Percentiles rank a stretch among this genome's conserved stretches.
phyloP scores from a whole-genome alignment of 2,113 vertebrate species.

The Passerina amoena region DNA sequence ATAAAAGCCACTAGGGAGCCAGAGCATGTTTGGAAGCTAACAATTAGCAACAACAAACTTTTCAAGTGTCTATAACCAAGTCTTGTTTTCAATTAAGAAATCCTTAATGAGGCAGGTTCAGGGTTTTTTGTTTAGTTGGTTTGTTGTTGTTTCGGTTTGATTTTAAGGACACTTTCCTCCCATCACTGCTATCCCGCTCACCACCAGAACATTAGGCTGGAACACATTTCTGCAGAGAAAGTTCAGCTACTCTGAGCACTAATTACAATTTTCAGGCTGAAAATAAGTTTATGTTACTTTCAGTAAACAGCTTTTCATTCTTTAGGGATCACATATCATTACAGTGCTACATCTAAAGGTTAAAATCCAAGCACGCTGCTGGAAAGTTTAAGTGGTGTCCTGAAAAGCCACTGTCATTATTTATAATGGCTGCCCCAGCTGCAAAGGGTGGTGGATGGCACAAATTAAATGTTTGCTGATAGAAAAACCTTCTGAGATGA shows the following conservation, averaged over 20 bases:
- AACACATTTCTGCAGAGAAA: background rate
- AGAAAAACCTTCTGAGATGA: background rate
- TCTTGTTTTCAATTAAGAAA: background rate
- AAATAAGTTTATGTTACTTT: conserved; percentile 41
- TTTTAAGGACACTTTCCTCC: background rate
- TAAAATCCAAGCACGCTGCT: conserved; percentile 30
- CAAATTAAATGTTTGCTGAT: conserved; percentile 24
- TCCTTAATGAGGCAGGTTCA: background rate
- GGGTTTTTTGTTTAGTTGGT: background rate
- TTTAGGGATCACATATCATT: conserved; percentile 64
- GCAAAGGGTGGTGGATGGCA: conserved; percentile 23
- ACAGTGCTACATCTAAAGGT: conserved; percentile 57
- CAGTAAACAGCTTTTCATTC: conserved; percentile 53
- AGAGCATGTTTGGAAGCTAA: background rate
- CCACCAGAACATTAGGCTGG: background rate
- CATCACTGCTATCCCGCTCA: background rate
- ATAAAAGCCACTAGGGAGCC: background rate
- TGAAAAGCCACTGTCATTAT: conserved; percentile 61
- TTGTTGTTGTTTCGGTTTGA: background rate
- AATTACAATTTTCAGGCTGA: conserved; percentile 1
- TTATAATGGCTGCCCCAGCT: conserved; percentile 58
- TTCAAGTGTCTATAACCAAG: background rate
- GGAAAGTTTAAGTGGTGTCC: conserved; percentile 50
- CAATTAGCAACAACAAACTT: background rate
- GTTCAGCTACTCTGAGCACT: background rate